Percentiles rank a stretch among this genome's conserved stretches.
These are phyloP conservation scores for Trilocha varians DNA, from an alignment of 2,888 invertebrate species.

Conservation along the genomic window DNA sequence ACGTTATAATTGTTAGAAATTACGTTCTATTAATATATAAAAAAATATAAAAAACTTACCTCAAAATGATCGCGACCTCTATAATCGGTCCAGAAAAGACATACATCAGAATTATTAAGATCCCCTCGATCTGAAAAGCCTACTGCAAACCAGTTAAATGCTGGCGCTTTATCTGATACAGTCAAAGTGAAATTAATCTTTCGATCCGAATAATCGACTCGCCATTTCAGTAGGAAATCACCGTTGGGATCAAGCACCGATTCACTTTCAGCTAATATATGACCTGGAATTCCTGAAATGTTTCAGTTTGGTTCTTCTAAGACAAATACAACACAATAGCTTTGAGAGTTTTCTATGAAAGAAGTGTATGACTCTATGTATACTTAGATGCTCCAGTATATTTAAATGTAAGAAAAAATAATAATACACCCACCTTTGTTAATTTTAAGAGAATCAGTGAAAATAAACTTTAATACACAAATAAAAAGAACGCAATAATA, in stretches of 20 bases:
- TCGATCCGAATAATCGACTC: conserved; percentile 40
- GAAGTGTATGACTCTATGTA: too few relatives aligned
- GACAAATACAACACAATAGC: too few relatives aligned
- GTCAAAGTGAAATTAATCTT: conserved; percentile 67
- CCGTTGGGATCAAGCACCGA: conserved; percentile 57
- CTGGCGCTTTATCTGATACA: conserved; percentile 54
- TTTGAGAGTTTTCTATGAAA: too few relatives aligned
- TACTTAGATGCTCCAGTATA: too few relatives aligned
- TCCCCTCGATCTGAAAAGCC: conserved; percentile 90
- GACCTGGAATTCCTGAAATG: conserved; percentile 25
- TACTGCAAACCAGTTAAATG: conserved; percentile 83
- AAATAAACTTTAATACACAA: conserved; percentile 34
- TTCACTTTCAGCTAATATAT: conserved; percentile 45
- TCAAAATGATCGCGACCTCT: conserved; percentile 69
- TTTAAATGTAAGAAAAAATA: neutral
- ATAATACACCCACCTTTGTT: conserved; percentile 29
- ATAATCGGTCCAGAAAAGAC: conserved; percentile 84
- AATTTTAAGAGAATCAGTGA: conserved; percentile 31
- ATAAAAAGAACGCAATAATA: conserved; percentile 28
- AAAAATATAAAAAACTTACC: conserved; percentile 27
- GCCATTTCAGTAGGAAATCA: conserved; percentile 52
- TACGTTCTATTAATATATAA: too few relatives aligned
- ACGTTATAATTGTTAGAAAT: too few relatives aligned
- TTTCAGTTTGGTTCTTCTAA: too few relatives aligned
- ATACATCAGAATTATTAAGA: conserved; percentile 83